These are phyloP conservation scores for Drosophila glabriapex DNA, from an alignment of 2,888 invertebrate genomes.

Conservation along the genomic window DNA sequence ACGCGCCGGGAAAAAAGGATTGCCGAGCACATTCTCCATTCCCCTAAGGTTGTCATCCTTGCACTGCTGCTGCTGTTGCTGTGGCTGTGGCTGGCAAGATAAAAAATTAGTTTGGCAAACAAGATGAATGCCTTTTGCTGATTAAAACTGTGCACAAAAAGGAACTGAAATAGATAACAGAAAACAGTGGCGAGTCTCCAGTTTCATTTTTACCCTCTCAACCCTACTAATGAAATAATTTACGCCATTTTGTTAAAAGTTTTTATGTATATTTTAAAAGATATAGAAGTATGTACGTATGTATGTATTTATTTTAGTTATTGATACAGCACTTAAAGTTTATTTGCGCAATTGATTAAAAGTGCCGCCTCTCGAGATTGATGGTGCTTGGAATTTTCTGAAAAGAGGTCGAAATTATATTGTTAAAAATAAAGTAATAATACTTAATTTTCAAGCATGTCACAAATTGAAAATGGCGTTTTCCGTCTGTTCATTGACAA, in stretches of 20 bases:
- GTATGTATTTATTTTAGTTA: slow-evolving; percentile 13
- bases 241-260: slow-evolving; percentile 32
- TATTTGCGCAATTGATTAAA: slow-evolving; percentile 14
- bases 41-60: slow-evolving; percentile 11
- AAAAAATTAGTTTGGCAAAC: slow-evolving; percentile 80
- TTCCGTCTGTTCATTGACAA: not conserved
- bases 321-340: slow-evolving; percentile 13
- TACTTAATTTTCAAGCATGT: not conserved
- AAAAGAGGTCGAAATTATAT: slow-evolving; percentile 14
- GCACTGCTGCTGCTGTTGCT: slow-evolving; percentile 15
- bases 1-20: slow-evolving; percentile 49
- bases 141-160: slow-evolving; percentile 76
- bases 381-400: slow-evolving; percentile 8
- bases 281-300: slow-evolving; percentile 2
- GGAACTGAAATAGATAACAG: slow-evolving; percentile 26
- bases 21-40: slow-evolving; percentile 10
- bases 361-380: not conserved
- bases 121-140: slow-evolving; percentile 84
- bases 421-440: not conserved
- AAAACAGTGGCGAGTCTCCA: slow-evolving; percentile 2
- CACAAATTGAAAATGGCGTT: not conserved
- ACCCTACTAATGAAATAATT: slow-evolving; percentile 50
- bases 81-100: slow-evolving; percentile 68
- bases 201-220: not conserved
- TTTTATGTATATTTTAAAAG: slow-evolving; percentile 14